These are phyloP conservation scores for Alouatta palliata DNA, from an alignment of 2,113 vertebrate genomes.

Conservation along the genomic window DNA sequence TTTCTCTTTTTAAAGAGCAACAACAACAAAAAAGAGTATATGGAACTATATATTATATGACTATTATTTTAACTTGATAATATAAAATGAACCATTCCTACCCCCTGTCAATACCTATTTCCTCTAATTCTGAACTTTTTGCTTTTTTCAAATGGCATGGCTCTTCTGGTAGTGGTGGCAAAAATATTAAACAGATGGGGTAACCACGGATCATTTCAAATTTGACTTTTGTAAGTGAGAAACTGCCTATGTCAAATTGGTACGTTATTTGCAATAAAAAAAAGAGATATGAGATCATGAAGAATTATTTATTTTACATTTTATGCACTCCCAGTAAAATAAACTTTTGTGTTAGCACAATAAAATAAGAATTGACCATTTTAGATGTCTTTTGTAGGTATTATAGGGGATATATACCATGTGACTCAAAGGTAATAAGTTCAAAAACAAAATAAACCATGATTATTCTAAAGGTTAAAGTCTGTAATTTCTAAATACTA, in stretches of 20 bases:
- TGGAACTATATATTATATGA: neutral
- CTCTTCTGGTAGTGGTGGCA: neutral
- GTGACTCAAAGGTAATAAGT: neutral
- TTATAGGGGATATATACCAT: neutral
- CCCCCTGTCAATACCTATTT: neutral
- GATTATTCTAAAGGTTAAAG: neutral
- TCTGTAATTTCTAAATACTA: neutral
- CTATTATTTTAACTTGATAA: neutral
- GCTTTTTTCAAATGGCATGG: neutral
- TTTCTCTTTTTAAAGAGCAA: constrained; percentile 20
- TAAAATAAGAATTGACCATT: constrained; percentile 1
- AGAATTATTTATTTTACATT: constrained; percentile 9
- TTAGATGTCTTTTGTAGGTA: neutral
- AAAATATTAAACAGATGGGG: neutral
- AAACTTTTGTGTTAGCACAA: neutral
- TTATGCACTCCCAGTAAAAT: neutral
- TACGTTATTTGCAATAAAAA: neutral
- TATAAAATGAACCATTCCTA: neutral
- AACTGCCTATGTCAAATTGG: neutral
- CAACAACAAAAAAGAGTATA: neutral
- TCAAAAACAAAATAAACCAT: neutral
- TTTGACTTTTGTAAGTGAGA: constrained; percentile 34
- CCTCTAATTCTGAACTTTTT: neutral
- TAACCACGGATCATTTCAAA: neutral
- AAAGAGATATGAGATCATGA: neutral